Conservation (phyloP, 2,797 vertebrate species). For the Liasis olivaceus region DNA sequence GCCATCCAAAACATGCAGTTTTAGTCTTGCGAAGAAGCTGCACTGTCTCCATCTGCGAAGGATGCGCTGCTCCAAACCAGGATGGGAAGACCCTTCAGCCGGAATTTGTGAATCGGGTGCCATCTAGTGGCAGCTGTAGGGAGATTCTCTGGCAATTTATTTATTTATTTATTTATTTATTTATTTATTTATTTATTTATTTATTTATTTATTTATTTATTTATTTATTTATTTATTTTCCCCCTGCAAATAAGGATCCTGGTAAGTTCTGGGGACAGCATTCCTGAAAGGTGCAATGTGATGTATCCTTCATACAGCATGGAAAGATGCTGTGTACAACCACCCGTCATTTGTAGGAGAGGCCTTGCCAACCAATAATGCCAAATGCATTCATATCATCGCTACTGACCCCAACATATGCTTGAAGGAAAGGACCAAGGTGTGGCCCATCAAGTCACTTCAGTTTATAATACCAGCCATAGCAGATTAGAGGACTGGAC, state of each 20-base stretch:
- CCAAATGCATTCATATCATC: not conserved
- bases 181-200: too few relatives aligned
- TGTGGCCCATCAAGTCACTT: not conserved
- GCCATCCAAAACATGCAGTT: not conserved
- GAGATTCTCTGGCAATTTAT: not conserved
- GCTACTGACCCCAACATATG: not conserved
- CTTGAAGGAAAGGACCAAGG: not conserved
- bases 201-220: not conserved
- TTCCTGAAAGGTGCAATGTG: not conserved
- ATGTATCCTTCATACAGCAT: not conserved
- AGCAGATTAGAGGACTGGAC: not conserved
- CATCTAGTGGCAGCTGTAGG: slow-evolving; percentile 20
- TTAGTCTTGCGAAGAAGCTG: slow-evolving; percentile 11
- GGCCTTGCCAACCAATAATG: not conserved
- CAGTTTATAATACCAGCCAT: not conserved
- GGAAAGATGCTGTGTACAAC: not conserved
- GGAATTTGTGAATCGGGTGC: not conserved
- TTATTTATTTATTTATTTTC: too few relatives aligned
- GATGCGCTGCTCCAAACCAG: not conserved
- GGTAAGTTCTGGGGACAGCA: not conserved
- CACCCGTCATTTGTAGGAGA: not conserved
- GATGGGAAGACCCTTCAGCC: not conserved
- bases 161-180: too few relatives aligned
- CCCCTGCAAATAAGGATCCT: not conserved
- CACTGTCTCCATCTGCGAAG: slow-evolving; percentile 26